A percentile compares a stretch with the other conserved stretches of the same genome.
Conservation (phyloP, 2,888 invertebrate species). For the Amiota mariae region DNA sequence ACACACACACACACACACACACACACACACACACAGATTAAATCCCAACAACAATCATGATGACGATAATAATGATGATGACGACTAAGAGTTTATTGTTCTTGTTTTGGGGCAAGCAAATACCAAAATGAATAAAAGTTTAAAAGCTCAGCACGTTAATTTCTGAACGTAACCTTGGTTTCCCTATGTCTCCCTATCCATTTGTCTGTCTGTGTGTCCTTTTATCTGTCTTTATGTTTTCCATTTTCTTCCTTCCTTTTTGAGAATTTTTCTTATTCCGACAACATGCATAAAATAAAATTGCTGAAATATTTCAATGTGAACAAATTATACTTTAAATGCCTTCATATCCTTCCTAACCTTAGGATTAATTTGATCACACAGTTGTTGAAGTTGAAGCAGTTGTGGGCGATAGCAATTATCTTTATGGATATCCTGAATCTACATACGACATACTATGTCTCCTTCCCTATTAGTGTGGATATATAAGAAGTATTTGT, state of each 20-base stretch:
- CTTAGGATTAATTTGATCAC: conserved; percentile 25
- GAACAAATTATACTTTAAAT: conserved; percentile 62
- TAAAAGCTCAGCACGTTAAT: conserved; percentile 60
- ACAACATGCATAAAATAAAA: conserved; percentile 43
- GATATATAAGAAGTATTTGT: conserved; percentile 13
- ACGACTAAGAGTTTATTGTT: background rate
- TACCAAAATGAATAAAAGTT: conserved; percentile 39
- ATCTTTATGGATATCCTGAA: conserved; percentile 52
- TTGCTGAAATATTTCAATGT: conserved; percentile 55
- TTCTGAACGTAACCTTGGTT: background rate
- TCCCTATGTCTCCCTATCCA: too few relatives aligned
- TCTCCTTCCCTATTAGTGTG: background rate
- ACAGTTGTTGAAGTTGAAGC: background rate
- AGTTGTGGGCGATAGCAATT: conserved; percentile 44
- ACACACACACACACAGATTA: conserved; percentile 26
- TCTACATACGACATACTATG: background rate
- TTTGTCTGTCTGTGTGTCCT: too few relatives aligned
- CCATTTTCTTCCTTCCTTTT: background rate
- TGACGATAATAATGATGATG: background rate
- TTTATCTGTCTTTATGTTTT: background rate
- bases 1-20: conserved; percentile 22
- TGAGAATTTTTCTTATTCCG: conserved; percentile 15
- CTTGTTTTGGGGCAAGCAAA: conserved; percentile 9
- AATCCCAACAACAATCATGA: conserved; percentile 20
- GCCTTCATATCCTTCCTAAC: conserved; percentile 30